Conservation (phyloP, 2,888 invertebrate species). For the Euzophera pinguis region DNA sequence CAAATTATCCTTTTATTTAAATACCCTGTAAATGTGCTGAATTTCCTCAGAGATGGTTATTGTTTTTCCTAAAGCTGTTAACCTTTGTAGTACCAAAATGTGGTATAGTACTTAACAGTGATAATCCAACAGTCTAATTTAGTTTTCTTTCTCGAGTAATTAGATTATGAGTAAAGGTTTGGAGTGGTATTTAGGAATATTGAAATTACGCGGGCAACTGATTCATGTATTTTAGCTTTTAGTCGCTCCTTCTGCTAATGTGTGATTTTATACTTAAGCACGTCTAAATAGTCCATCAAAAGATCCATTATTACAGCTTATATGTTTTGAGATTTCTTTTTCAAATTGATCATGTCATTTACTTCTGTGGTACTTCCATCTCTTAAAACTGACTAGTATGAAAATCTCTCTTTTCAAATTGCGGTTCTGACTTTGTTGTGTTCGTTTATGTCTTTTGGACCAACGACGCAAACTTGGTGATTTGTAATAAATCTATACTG, state of each 20-base stretch:
- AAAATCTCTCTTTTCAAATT: too few species aligned
- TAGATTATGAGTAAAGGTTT: constrained; percentile 22
- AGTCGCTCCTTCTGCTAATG: constrained; percentile 14
- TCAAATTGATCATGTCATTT: too few species aligned
- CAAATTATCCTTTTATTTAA: not conserved
- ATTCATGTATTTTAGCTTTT: constrained; percentile 22
- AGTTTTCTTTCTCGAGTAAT: constrained; percentile 20
- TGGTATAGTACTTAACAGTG: too few species aligned
- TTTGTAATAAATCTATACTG: too few species aligned
- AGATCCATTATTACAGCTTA: too few species aligned
- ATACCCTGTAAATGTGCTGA: not conserved
- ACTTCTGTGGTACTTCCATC: too few species aligned
- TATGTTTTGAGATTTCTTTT: too few species aligned
- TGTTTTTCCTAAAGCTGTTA: not conserved
- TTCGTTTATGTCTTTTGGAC: too few species aligned
- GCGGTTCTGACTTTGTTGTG: too few species aligned
- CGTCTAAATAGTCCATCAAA: not conserved
- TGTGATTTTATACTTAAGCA: constrained; percentile 13
- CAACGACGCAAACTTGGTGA: too few species aligned
- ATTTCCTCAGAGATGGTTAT: not conserved
- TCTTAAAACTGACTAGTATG: too few species aligned
- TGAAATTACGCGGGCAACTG: constrained; percentile 20
- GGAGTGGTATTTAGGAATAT: constrained; percentile 23
- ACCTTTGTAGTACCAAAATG: not conserved
- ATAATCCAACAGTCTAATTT: constrained; percentile 18